These are phyloP conservation scores for Neotoma lepida DNA, from an alignment of 2,113 vertebrate genomes.

Conservation along the genomic window DNA sequence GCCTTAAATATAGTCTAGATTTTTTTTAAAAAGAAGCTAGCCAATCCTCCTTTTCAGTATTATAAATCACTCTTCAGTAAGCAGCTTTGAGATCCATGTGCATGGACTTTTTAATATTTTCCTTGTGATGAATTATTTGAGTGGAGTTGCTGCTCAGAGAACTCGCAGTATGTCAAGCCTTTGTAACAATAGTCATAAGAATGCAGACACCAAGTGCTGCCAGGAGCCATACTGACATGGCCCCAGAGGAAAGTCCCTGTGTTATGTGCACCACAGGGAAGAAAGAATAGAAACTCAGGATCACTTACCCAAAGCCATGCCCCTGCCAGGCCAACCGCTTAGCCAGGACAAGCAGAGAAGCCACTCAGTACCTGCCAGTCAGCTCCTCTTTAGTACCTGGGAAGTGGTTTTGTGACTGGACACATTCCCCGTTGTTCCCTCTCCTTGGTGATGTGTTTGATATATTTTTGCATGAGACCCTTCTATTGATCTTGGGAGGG, in stretches of 20 bases:
- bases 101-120: slow-evolving; percentile 46
- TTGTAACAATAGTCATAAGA: neutral
- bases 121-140: slow-evolving; percentile 21
- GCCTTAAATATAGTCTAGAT: slow-evolving; percentile 20
- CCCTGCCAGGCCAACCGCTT: neutral
- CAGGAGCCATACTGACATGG: neutral
- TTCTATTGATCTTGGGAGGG: slow-evolving; percentile 67
- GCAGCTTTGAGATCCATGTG: neutral
- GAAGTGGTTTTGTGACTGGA: slow-evolving; percentile 40
- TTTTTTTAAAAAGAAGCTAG: neutral
- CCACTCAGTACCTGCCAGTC: fast-evolving
- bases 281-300: neutral
- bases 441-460: slow-evolving; percentile 65
- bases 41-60: neutral
- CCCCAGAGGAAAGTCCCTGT: neutral
- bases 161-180: neutral
- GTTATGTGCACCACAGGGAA: neutral
- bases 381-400: neutral
- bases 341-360: neutral
- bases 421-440: slow-evolving; percentile 44
- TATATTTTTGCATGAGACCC: slow-evolving; percentile 68
- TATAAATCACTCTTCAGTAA: slow-evolving; percentile 33
- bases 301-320: neutral
- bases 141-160: neutral
- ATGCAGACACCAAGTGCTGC: neutral